Conservation (phyloP, 2,888 invertebrate genomes). For the Leptinotarsa tumamoca region DNA sequence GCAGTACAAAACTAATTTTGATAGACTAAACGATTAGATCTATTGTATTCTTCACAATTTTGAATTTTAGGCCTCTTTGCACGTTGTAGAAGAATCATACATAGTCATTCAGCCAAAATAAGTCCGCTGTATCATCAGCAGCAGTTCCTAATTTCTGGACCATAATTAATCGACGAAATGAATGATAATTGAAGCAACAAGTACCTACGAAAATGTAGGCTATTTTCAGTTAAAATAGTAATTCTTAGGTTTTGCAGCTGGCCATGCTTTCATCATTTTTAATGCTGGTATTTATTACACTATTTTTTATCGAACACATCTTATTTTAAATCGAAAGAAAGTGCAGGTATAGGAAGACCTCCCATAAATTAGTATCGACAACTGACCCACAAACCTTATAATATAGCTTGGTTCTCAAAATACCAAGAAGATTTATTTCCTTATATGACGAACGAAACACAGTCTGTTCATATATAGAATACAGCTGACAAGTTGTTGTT, state of each 20-base stretch:
- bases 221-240: constrained; percentile 31
- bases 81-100: constrained; percentile 41
- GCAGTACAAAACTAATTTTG: constrained; percentile 51
- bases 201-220: constrained; percentile 42
- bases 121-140: neutral
- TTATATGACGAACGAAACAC: too few species aligned
- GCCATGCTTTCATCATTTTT: constrained; percentile 34
- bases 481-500: too few species aligned
- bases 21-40: constrained; percentile 59
- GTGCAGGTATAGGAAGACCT: constrained; percentile 52
- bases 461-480: too few species aligned
- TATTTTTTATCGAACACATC: constrained; percentile 57
- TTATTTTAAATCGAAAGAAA: constrained; percentile 57
- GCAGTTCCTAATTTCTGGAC: neutral
- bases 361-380: constrained; percentile 13
- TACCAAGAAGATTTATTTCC: too few species aligned
- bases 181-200: constrained; percentile 34
- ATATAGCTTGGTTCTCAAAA: neutral
- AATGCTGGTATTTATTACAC: constrained; percentile 37
- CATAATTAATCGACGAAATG: neutral
- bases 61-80: constrained; percentile 61
- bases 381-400: neutral
- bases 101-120: constrained; percentile 19
- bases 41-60: constrained; percentile 55
- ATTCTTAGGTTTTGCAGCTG: constrained; percentile 36